Conservation (phyloP, 2,888 invertebrate genomes). For the Drosophila ustulata region DNA sequence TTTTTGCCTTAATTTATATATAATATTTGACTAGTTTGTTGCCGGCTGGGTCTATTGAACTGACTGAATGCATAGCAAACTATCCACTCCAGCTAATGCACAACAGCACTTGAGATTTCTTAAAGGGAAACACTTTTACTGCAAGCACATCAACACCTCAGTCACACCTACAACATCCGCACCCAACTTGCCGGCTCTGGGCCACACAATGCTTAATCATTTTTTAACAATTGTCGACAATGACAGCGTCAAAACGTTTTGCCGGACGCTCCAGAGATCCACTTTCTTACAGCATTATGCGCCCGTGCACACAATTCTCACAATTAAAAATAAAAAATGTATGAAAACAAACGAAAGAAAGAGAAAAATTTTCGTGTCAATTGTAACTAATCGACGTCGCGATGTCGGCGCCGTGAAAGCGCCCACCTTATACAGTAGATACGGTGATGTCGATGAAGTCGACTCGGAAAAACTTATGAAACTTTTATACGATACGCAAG, state of each 20-base stretch:
- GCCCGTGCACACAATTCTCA: conserved; percentile 65
- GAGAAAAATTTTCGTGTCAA: conserved; percentile 71
- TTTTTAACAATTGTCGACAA: conserved; percentile 74
- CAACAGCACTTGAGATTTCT: background rate
- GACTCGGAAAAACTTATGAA: conserved; percentile 68
- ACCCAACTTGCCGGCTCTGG: background rate
- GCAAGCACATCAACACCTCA: conserved; percentile 8
- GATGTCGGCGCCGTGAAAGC: conserved; percentile 73
- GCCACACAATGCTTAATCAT: conserved; percentile 44
- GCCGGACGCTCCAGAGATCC: conserved; percentile 60
- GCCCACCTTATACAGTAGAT: conserved; percentile 46
- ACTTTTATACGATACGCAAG: conserved; percentile 32
- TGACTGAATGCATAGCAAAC: background rate
- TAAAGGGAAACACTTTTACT: conserved; percentile 34
- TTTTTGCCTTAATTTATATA: too few relatives aligned
- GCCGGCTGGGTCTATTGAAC: background rate
- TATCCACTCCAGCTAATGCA: background rate
- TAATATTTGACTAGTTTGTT: background rate
- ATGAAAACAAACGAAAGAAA: conserved; percentile 62
- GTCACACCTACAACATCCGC: background rate
- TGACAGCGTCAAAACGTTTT: conserved; percentile 70
- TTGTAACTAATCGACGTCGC: conserved; percentile 77
- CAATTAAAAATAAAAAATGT: conserved; percentile 71
- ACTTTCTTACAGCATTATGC: conserved; percentile 61
- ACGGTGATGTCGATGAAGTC: conserved; percentile 6